Conservation (phyloP, 2,888 invertebrate species). For the Phragmatobia fuliginosa region DNA sequence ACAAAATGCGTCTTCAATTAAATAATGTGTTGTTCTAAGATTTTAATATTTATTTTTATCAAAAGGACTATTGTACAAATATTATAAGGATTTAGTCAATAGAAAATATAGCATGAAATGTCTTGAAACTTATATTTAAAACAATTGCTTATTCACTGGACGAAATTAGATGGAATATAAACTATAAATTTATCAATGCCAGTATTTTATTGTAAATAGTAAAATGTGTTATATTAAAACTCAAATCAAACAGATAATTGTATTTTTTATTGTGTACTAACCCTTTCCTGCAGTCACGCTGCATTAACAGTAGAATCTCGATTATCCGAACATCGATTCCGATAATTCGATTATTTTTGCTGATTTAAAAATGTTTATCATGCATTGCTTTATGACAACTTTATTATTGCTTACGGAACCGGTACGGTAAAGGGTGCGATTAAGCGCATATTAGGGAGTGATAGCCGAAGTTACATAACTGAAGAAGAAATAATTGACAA, state of each 20-base stretch:
- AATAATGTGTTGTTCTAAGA: constrained; percentile 44
- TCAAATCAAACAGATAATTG: constrained; percentile 67
- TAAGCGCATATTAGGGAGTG: no score
- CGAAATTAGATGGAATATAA: constrained; percentile 61
- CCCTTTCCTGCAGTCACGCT: neutral
- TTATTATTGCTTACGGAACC: no score
- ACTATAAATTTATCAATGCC: constrained; percentile 78
- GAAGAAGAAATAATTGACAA: no score
- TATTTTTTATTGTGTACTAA: constrained; percentile 61
- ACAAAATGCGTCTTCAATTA: constrained; percentile 46
- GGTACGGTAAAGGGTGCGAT: no score
- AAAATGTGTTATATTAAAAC: constrained; percentile 81
- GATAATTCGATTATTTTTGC: no score
- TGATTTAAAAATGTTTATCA: no score
- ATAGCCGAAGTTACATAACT: no score
- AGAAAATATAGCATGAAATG: constrained; percentile 50
- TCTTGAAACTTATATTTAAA: constrained; percentile 40
- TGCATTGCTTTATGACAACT: no score
- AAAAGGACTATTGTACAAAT: constrained; percentile 69
- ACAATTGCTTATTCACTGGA: constrained; percentile 46
- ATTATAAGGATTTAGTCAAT: constrained; percentile 64
- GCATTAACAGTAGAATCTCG: neutral
- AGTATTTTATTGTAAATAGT: constrained; percentile 86
- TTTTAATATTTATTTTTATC: constrained; percentile 50
- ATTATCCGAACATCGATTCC: constrained; percentile 3